These are phyloP conservation scores for Chaetops frenatus DNA, from an alignment of 2,113 vertebrate genomes.

Conservation along the genomic window DNA sequence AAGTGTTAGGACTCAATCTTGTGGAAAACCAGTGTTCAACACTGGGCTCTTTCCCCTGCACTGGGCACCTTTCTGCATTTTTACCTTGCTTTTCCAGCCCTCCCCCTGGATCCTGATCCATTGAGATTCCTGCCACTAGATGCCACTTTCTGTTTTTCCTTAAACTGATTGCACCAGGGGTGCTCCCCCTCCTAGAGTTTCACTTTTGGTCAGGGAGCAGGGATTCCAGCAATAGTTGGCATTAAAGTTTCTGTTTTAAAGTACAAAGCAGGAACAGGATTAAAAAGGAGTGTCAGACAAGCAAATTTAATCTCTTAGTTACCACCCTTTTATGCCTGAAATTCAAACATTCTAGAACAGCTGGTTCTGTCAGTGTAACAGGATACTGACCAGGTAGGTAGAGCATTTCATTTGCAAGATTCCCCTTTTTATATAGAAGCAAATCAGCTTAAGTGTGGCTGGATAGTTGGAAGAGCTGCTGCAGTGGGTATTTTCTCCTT, in stretches of 20 bases:
- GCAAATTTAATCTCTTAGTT: not conserved
- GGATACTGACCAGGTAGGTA: not conserved
- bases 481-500: not conserved
- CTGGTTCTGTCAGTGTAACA: not conserved
- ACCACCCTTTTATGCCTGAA: not conserved
- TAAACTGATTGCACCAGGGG: not conserved
- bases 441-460: not conserved
- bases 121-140: not conserved
- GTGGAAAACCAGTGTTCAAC: not conserved
- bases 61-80: not conserved
- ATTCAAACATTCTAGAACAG: not conserved
- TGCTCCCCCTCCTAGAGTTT: not conserved
- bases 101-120: not conserved
- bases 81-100: not conserved
- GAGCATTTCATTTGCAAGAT: not conserved
- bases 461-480: not conserved
- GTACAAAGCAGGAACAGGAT: not conserved
- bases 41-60: not conserved
- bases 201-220: not conserved
- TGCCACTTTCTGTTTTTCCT: not conserved
- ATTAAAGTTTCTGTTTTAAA: not conserved
- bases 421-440: not conserved
- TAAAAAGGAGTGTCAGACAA: not conserved
- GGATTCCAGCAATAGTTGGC: not conserved
- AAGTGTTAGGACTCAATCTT: not conserved